phyloP scores from a whole-genome alignment of 2,888 invertebrate species.

The Tipula confusa region DNA sequence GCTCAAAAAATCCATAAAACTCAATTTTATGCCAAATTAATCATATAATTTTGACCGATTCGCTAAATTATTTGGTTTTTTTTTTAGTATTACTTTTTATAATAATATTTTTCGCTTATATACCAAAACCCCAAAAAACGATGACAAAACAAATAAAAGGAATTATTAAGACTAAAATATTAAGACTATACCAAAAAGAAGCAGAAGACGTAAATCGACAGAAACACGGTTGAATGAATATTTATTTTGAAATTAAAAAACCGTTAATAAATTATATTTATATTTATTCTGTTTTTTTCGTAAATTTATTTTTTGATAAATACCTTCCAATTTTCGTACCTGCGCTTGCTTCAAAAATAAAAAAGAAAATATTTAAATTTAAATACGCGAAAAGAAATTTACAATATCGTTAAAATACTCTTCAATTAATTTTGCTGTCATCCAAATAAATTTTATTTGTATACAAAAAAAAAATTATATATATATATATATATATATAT shows the following conservation, averaged over 20 bases:
- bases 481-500: neutral
- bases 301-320: neutral
- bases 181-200: no score
- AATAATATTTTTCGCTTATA: neutral
- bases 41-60: neutral
- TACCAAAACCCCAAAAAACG: neutral
- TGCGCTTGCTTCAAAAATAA: neutral
- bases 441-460: neutral
- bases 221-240: neutral
- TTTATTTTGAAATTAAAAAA: neutral
- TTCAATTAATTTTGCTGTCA: constrained; percentile 20
- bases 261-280: neutral
- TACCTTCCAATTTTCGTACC: constrained; percentile 1
- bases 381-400: constrained; percentile 13
- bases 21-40: constrained; percentile 5
- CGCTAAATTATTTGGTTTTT: neutral
- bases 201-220: neutral
- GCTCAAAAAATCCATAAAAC: no score
- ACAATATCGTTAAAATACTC: constrained; percentile 3
- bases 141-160: neutral
- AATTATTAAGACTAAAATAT: neutral
- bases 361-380: no score
- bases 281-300: neutral
- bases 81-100: neutral
- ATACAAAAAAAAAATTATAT: neutral